phyloP scores from a whole-genome alignment of 2,113 vertebrate genomes.

The Syngnathus typhle region DNA sequence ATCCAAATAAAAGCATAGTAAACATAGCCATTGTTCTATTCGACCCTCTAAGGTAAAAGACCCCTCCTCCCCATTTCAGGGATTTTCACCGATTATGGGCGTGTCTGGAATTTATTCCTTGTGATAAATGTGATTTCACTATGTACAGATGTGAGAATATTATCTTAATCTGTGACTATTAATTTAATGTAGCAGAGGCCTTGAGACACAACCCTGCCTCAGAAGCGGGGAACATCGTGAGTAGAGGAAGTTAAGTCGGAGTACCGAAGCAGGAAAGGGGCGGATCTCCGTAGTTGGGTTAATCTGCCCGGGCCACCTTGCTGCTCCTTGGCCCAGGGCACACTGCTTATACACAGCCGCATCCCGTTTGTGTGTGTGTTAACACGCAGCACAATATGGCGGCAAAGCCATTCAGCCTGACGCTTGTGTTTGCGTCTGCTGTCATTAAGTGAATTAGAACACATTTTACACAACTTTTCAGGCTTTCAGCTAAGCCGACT shows the following conservation, averaged over 20 bases:
- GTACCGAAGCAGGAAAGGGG: constrained; percentile 46
- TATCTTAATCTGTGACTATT: constrained; percentile 72
- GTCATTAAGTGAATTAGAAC: constrained; percentile 72
- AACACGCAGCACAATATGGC: constrained; percentile 66
- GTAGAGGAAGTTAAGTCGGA: constrained; percentile 55
- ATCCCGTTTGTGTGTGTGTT: constrained; percentile 55
- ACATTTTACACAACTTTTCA: constrained; percentile 71
- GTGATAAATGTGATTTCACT: background rate
- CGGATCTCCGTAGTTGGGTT: constrained; percentile 62
- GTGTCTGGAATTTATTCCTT: background rate
- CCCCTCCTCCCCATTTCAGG: constrained; percentile 42
- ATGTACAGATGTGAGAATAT: constrained; percentile 60
- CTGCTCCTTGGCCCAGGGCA: constrained; percentile 71
- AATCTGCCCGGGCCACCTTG: constrained; percentile 79
- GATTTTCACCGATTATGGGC: background rate
- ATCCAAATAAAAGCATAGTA: background rate
- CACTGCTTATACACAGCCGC: constrained; percentile 52
- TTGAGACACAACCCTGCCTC: constrained; percentile 68
- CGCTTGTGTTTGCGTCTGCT: constrained; percentile 64
- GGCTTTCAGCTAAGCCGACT: constrained; percentile 66
- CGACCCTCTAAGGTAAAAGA: constrained; percentile 46
- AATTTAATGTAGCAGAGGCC: constrained; percentile 67
- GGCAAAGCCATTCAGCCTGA: constrained; percentile 62
- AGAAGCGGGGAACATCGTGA: constrained; percentile 26
- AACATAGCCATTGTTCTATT: background rate